These are phyloP conservation scores for Drosophila ananassae DNA, from an alignment of 1,140 invertebrate species.

Conservation along the genomic window DNA sequence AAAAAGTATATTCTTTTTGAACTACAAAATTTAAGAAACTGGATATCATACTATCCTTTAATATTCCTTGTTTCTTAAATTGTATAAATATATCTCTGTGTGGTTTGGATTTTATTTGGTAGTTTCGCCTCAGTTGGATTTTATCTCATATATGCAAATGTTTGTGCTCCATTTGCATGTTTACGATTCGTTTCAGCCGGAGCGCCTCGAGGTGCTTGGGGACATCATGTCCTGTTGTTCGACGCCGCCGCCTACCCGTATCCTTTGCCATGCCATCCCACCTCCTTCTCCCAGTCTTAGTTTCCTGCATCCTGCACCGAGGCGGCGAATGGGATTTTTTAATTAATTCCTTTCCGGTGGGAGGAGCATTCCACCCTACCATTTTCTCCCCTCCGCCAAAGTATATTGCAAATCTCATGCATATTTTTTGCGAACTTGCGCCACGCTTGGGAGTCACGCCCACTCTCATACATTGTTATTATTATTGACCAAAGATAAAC, in stretches of 20 bases:
- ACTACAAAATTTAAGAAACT: too few species aligned
- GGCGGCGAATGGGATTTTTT: slow-evolving; percentile 25
- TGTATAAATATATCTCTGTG: slow-evolving; percentile 7
- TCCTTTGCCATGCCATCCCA: background rate
- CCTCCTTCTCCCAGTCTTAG: background rate
- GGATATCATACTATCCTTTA: background rate
- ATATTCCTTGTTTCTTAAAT: background rate
- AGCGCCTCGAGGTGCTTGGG: slow-evolving; percentile 39
- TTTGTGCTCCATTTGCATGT: slow-evolving; percentile 45
- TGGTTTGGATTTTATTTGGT: slow-evolving; percentile 8
- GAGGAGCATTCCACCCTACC: slow-evolving; percentile 8
- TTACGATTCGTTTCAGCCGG: slow-evolving; percentile 33
- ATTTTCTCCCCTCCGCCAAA: background rate
- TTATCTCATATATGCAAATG: slow-evolving; percentile 46
- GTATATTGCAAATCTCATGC: slow-evolving; percentile 34
- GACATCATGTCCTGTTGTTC: slow-evolving; percentile 27
- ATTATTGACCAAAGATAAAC: slow-evolving; percentile 68
- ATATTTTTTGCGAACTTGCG: slow-evolving; percentile 23
- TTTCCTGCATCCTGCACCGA: slow-evolving; percentile 23
- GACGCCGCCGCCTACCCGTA: background rate
- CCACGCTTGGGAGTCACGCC: too few species aligned
- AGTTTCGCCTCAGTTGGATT: slow-evolving; percentile 24
- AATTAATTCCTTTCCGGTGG: slow-evolving; percentile 46
- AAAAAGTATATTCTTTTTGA: too few species aligned
- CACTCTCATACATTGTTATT: slow-evolving; percentile 8